Conservation (phyloP, 2,888 invertebrate genomes). For the Eristalis pertinax region DNA sequence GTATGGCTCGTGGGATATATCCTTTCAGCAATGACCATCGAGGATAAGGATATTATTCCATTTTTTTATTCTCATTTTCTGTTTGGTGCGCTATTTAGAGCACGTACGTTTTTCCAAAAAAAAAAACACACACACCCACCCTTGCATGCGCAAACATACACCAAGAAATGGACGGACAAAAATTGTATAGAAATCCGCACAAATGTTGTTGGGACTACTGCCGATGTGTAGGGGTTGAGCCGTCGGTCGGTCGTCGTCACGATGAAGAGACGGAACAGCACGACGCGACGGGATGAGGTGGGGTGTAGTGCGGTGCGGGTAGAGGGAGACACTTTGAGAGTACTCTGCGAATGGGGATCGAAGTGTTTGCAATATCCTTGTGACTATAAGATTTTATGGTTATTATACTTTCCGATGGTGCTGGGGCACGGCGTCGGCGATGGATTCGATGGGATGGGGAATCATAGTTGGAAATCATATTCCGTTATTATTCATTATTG, state of each 20-base stretch:
- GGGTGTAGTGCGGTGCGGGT: too few species aligned
- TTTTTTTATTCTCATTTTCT: slow-evolving; percentile 49
- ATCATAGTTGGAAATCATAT: slow-evolving; percentile 70
- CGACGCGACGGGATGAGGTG: not conserved
- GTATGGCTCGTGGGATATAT: slow-evolving; percentile 28
- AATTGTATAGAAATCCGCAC: not conserved
- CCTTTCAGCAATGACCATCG: slow-evolving; percentile 70
- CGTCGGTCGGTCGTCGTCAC: not conserved
- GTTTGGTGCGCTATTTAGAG: slow-evolving; percentile 54
- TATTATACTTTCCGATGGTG: slow-evolving; percentile 47
- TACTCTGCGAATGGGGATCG: slow-evolving; percentile 68
- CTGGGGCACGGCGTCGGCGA: not conserved
- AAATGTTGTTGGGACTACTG: not conserved
- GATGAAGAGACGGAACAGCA: too few species aligned
- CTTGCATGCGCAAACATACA: not conserved
- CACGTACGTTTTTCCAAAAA: slow-evolving; percentile 55
- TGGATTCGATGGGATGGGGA: slow-evolving; percentile 9
- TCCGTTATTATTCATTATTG: slow-evolving; percentile 72
- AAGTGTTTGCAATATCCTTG: slow-evolving; percentile 72
- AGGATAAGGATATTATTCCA: slow-evolving; percentile 71
- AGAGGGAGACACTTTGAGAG: slow-evolving; percentile 58
- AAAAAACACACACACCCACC: slow-evolving; percentile 1
- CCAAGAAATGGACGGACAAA: not conserved
- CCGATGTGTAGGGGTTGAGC: not conserved
- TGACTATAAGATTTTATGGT: slow-evolving; percentile 71